phyloP scores from a whole-genome alignment of 1,140 invertebrate genomes.

The Drosophila willistoni region DNA sequence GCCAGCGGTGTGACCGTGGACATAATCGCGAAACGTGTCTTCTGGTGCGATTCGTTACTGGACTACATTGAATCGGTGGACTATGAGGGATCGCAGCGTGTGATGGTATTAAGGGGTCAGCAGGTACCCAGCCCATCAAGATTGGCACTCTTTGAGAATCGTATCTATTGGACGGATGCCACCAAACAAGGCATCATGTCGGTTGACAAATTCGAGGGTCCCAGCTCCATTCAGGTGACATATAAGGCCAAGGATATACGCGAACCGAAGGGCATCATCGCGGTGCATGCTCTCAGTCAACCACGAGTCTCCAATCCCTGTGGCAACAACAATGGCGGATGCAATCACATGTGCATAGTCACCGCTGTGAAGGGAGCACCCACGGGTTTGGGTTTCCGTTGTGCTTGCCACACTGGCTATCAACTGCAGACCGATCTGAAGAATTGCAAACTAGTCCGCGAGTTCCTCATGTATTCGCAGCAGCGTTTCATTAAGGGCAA shows the following conservation, averaged over 20 bases:
- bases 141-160: conserved; percentile 94
- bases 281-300: conserved; percentile 91
- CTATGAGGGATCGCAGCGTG: conserved; percentile 93
- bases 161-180: conserved; percentile 97
- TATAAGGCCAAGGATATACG: conserved; percentile 91
- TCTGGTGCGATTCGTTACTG: conserved; percentile 97
- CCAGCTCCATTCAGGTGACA: conserved; percentile 90
- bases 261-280: conserved; percentile 93
- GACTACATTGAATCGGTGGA: conserved; percentile 99
- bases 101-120: conserved; percentile 91
- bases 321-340: conserved; percentile 94
- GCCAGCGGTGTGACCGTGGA: conserved; percentile 94
- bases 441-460: conserved; percentile 93
- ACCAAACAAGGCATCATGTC: conserved; percentile 97
- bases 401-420: conserved; percentile 97
- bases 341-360: conserved; percentile 97
- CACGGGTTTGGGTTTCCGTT: conserved; percentile 94
- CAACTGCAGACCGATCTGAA: conserved; percentile 89
- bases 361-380: conserved; percentile 90
- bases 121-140: conserved; percentile 94
- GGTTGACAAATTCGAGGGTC: conserved; percentile 94
- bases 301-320: conserved; percentile 93
- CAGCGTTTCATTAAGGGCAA: conserved; percentile 98
- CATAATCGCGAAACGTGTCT: conserved; percentile 93
- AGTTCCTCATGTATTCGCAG: conserved; percentile 98